Evolutionary conservation across 1,140 invertebrate species (phyloP).

Genomic region (Drosophila melanogaster): DNA sequence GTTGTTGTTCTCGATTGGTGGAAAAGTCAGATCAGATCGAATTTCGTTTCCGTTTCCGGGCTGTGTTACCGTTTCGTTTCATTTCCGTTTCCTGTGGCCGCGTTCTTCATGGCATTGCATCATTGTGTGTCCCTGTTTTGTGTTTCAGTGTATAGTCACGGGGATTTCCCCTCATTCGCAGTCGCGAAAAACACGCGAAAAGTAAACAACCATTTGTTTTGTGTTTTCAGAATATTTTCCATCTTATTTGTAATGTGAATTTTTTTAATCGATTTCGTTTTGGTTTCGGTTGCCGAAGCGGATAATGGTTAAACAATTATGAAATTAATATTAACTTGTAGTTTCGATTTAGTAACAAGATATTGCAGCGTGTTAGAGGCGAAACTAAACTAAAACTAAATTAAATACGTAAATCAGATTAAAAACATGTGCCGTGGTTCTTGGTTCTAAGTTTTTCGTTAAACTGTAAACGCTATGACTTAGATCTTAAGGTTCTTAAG

Average conservation of each 20-base stretch:
- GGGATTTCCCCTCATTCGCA: conserved; percentile 10
- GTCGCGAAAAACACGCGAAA: conserved; percentile 47
- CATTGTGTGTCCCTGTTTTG: conserved; percentile 14
- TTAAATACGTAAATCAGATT: conserved; percentile 42
- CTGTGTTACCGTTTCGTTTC: conserved; percentile 11
- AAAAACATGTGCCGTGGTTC: conserved; percentile 34
- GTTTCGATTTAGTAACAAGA: conserved; percentile 33
- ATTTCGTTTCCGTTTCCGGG: conserved; percentile 34
- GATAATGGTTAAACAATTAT: conserved; percentile 50
- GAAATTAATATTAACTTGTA: conserved; percentile 43
- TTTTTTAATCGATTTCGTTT: conserved; percentile 51
- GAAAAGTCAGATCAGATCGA: conserved; percentile 38
- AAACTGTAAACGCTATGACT: conserved; percentile 73
- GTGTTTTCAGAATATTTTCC: conserved; percentile 37
- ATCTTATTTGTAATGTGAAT: conserved; percentile 61
- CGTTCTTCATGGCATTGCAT: conserved; percentile 60
- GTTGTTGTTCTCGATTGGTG: conserved; percentile 13
- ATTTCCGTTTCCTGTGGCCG: conserved; percentile 29
- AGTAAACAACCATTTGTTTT: conserved; percentile 63
- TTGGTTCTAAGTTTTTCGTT: not conserved
- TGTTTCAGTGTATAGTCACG: conserved; percentile 1
- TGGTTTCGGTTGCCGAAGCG: conserved; percentile 29
- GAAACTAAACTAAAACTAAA: conserved; percentile 39
- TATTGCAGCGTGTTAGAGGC: conserved; percentile 48
- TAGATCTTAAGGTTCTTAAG: conserved; percentile 71